phyloP scores from a whole-genome alignment of 2,113 vertebrate genomes.

The Hemibagrus wyckioides region DNA sequence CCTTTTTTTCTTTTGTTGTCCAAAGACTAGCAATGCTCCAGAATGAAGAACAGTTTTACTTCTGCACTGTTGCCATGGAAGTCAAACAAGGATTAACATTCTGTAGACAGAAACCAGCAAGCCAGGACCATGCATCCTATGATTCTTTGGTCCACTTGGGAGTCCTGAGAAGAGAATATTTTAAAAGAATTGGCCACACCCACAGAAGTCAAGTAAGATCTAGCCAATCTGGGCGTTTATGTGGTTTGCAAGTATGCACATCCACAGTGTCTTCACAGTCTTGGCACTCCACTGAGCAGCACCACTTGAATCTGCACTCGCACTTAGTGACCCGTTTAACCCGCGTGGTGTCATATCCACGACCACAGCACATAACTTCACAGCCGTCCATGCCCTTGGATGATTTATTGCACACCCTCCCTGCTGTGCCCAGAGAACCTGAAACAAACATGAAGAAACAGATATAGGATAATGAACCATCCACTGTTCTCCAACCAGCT shows the following conservation, averaged over 20 bases:
- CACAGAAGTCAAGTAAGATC: conserved; percentile 80
- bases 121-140: conserved; percentile 67
- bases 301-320: conserved; percentile 99
- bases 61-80: conserved; percentile 19
- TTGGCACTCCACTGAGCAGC: conserved; percentile 93
- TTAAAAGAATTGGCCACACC: conserved; percentile 6
- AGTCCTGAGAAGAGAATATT: conserved; percentile 49
- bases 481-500: not conserved
- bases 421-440: conserved; percentile 95
- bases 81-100: conserved; percentile 36
- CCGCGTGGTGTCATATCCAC: conserved; percentile 97
- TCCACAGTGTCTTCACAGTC: conserved; percentile 94
- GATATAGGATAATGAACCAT: not conserved
- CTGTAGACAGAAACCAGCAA: conserved; percentile 28
- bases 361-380: conserved; percentile 98
- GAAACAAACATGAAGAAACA: conserved; percentile 29
- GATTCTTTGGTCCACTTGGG: conserved; percentile 57
- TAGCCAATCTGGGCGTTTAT: conserved; percentile 89
- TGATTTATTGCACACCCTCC: conserved; percentile 89
- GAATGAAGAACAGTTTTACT: conserved; percentile 15
- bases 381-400: conserved; percentile 91
- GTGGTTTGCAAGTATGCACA: conserved; percentile 94
- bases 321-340: conserved; percentile 90
- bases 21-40: conserved; percentile 25
- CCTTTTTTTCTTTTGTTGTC: conserved; percentile 20